phyloP scores from a whole-genome alignment of 2,113 vertebrate genomes.

The Daubentonia madagascariensis region DNA sequence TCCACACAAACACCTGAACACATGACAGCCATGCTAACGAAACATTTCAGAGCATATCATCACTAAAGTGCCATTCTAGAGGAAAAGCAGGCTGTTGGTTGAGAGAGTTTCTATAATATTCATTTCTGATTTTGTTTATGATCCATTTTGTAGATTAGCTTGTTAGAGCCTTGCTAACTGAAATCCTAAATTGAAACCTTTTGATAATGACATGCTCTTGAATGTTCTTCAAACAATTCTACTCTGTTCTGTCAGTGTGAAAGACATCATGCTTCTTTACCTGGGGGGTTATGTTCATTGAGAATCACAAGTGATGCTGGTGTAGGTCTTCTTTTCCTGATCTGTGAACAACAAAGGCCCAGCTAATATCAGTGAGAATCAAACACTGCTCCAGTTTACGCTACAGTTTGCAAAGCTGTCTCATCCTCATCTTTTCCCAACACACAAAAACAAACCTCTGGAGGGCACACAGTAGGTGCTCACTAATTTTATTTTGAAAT shows the following conservation, averaged over 20 bases:
- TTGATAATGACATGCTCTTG: neutral
- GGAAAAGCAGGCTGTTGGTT: neutral
- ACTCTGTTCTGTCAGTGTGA: neutral
- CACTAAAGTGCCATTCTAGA: neutral
- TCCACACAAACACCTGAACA: neutral
- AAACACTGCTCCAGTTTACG: neutral
- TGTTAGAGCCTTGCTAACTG: neutral
- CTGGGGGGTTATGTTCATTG: conserved; percentile 89
- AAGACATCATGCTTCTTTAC: conserved; percentile 78
- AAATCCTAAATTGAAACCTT: neutral
- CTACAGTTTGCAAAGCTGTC: neutral
- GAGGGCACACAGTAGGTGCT: neutral
- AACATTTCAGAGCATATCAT: neutral
- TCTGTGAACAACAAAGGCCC: conserved; percentile 83
- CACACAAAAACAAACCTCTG: neutral
- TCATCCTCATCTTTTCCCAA: neutral
- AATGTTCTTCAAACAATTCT: neutral
- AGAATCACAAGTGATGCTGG: conserved; percentile 96
- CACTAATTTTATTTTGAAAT: neutral
- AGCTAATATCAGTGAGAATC: conserved; percentile 32
- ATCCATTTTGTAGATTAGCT: neutral
- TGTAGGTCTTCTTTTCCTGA: conserved; percentile 94
- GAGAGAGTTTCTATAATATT: neutral
- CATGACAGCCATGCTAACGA: neutral
- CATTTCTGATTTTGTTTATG: conserved; percentile 20